Conservation (phyloP, 2,797 vertebrate genomes). For the Coreius guichenoti region DNA sequence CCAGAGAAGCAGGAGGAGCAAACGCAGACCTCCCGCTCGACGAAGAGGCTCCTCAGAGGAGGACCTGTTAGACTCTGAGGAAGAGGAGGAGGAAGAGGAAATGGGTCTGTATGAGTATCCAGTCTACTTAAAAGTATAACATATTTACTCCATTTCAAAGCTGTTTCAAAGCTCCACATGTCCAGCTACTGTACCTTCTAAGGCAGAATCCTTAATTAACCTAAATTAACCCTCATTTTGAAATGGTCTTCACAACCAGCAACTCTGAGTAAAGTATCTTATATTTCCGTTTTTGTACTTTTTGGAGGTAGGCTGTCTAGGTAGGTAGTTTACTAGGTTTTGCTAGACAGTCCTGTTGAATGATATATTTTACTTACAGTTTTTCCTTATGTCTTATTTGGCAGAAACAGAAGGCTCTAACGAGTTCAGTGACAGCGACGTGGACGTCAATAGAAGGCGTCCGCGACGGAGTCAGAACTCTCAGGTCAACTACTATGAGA, state of each 20-base stretch:
- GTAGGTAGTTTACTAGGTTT: background rate
- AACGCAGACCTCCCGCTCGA: conserved; percentile 61
- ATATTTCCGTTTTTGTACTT: too few species aligned
- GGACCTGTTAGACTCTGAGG: conserved; percentile 78
- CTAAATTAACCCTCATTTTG: background rate
- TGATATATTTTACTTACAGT: background rate
- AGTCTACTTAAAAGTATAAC: background rate
- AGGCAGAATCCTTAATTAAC: background rate
- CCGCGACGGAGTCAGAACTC: conserved; percentile 90
- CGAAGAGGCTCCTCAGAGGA: conserved; percentile 89
- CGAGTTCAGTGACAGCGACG: conserved; percentile 86
- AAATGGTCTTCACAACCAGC: background rate
- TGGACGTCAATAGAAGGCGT: conserved; percentile 87
- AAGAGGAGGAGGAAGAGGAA: conserved; percentile 74
- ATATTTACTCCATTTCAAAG: background rate
- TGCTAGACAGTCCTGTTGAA: background rate
- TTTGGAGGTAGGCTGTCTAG: background rate
- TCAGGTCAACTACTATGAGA: conserved; percentile 96
- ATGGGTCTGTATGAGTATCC: conserved; percentile 67
- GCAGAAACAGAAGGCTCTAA: conserved; percentile 90
- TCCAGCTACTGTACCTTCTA: background rate
- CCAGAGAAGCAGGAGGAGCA: conserved; percentile 54
- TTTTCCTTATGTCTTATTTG: conserved; percentile 3
- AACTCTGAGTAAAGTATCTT: too few species aligned
- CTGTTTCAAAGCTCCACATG: background rate